Conservation (phyloP, 1,140 invertebrate genomes). For the Wiebesia pumilae region DNA sequence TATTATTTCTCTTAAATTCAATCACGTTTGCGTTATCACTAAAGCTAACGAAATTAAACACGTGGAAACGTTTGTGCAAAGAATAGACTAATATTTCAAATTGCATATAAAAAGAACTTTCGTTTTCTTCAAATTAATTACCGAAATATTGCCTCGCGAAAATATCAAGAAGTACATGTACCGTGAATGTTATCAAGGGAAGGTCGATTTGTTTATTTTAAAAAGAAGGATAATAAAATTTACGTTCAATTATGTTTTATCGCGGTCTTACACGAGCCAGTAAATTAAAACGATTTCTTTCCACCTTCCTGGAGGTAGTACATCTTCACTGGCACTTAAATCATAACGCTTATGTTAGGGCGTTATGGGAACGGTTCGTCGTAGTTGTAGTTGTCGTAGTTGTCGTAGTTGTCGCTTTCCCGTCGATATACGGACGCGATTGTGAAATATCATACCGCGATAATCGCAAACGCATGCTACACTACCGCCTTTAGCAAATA, state of each 20-base stretch:
- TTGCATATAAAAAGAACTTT: too few species aligned
- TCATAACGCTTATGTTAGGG: constrained; percentile 1
- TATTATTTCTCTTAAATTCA: too few species aligned
- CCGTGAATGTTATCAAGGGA: background rate
- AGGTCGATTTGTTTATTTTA: constrained; percentile 25
- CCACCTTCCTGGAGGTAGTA: background rate
- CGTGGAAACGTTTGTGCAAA: too few species aligned
- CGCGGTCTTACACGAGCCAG: constrained; percentile 5
- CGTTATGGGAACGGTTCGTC: background rate
- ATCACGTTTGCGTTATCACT: too few species aligned
- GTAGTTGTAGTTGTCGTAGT: background rate
- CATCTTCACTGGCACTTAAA: constrained; percentile 7
- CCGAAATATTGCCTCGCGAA: background rate
- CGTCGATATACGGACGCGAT: background rate
- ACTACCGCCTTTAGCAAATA: constrained; percentile 21
- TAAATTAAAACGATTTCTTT: constrained; percentile 38
- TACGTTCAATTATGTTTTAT: constrained; percentile 30
- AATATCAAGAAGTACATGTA: background rate
- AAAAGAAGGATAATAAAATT: background rate
- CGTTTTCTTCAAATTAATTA: background rate
- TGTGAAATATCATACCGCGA: constrained; percentile 16
- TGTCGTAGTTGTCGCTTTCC: background rate
- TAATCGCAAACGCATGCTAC: background rate
- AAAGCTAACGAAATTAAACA: too few species aligned
- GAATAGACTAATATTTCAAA: too few species aligned